Evolutionary conservation across 2,113 vertebrate genomes (phyloP), one percentile per base, ranked within the genome.

Genomic region (Shinisaurus crocodilurus): DNA sequence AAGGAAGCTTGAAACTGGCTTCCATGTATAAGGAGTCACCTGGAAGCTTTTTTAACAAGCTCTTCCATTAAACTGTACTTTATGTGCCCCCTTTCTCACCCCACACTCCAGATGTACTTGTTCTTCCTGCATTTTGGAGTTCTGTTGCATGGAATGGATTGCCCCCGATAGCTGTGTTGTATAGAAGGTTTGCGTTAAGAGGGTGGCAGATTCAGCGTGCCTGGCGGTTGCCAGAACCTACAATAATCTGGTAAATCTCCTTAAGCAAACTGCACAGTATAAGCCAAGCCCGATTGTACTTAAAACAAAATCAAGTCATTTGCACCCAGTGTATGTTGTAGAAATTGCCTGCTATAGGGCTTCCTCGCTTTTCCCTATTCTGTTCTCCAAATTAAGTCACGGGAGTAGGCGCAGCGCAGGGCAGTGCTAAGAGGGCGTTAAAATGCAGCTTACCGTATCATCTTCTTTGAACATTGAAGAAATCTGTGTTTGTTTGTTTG

Each of bases 401-500:
- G 40, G 88, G 37, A 87, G 0, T 23, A 93, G 87, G 90, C 15
- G 18, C 57, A 12, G 16, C 6, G 12, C 29, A 5, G 81, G 84
- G 90, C 20, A 57, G 34, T 40, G 92, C 93, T 92, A 91, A 94
- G 90, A 91, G 2, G 91, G 89, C n/a, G 86, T 60, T 93, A 92
- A 86, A 0, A 6, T 0, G 57, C 94, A 95, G 90, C 82, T 89
- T 70, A 32, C 84, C n/a, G 90, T 85, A 81, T 88, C n/a, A 80
- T 79, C 86, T 95, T 93, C 86, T 92, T 96, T 94, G 95, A 94
- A 92, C 84, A 90, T 89, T 93, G 94, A 96, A 91, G 94, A 94
- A 94, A 93, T 82, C 90, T 93, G 88, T 88, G 80, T 77, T 96
- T 91, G 94, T 92, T 91, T 91, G 94, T 94, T 95, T 91, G 93